Conservation (phyloP, 2,113 vertebrate species). For the Mustelus asterias region DNA sequence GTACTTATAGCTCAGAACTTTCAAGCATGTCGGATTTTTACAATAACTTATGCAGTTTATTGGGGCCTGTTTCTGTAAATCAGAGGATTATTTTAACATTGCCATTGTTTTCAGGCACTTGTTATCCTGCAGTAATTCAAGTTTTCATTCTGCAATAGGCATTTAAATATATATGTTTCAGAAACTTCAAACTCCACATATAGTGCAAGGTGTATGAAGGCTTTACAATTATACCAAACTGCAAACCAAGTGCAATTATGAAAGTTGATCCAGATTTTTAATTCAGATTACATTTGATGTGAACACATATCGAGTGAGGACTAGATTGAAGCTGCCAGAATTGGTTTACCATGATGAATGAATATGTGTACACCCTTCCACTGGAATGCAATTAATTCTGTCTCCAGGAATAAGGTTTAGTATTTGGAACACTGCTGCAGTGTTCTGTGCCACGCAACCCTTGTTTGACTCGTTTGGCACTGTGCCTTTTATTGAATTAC, state of each 20-base stretch:
- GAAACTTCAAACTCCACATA: too few relatives aligned
- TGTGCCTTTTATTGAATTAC: neutral
- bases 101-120: neutral
- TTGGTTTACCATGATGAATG: neutral
- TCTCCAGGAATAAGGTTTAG: neutral
- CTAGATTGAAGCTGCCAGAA: neutral
- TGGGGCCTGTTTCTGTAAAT: neutral
- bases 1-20: neutral
- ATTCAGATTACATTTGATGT: neutral
- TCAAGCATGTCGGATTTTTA: neutral
- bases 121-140: conserved; percentile 14
- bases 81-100: neutral
- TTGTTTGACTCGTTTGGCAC: neutral
- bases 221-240: neutral
- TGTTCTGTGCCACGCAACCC: neutral
- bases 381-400: neutral
- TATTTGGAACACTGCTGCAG: neutral
- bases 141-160: neutral
- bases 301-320: neutral
- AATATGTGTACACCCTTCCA: neutral
- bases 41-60: neutral
- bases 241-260: neutral
- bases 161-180: neutral
- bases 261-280: too few relatives aligned
- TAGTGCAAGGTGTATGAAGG: neutral